These are phyloP conservation scores for Drosophila prostipennis DNA, from an alignment of 2,888 invertebrate species.

Conservation along the genomic window DNA sequence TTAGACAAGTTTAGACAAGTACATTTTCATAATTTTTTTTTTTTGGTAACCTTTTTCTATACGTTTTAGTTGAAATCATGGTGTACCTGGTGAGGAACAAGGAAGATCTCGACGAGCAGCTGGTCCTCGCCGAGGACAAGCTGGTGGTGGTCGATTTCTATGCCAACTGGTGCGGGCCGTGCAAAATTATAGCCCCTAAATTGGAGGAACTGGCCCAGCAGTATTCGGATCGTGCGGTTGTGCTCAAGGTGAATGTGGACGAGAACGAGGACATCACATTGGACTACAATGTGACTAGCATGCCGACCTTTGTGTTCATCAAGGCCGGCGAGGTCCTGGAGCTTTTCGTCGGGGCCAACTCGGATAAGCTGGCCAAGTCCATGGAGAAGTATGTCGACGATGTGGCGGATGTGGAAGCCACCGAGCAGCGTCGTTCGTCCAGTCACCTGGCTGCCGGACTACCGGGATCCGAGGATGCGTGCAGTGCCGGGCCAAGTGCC, in stretches of 20 bases:
- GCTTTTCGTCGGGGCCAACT: slow-evolving; percentile 91
- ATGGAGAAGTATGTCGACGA: slow-evolving; percentile 85
- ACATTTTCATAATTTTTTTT: neutral
- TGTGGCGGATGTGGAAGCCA: slow-evolving; percentile 5
- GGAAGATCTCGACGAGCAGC: slow-evolving; percentile 88
- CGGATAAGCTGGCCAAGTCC: slow-evolving; percentile 88
- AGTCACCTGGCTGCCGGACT: neutral
- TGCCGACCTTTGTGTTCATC: slow-evolving; percentile 96
- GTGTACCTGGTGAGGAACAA: slow-evolving; percentile 81
- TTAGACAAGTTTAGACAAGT: neutral
- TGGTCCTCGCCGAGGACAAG: slow-evolving; percentile 90
- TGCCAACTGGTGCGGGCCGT: slow-evolving; percentile 96
- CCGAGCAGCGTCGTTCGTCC: neutral
- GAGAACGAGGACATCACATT: slow-evolving; percentile 92
- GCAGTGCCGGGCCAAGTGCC: neutral
- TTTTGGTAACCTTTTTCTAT: too few species aligned
- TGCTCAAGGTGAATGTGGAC: slow-evolving; percentile 90
- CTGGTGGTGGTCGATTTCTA: slow-evolving; percentile 95
- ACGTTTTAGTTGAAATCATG: slow-evolving; percentile 45
- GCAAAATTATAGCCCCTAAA: slow-evolving; percentile 93
- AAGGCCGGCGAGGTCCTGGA: slow-evolving; percentile 89
- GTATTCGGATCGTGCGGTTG: slow-evolving; percentile 85
- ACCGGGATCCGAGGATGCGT: neutral
- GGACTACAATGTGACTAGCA: slow-evolving; percentile 91
- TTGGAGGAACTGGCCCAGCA: slow-evolving; percentile 89